Percentiles rank a stretch among this genome's conserved stretches.
phyloP scores from a whole-genome alignment of 2,113 vertebrate species.

The Clinocottus analis region DNA sequence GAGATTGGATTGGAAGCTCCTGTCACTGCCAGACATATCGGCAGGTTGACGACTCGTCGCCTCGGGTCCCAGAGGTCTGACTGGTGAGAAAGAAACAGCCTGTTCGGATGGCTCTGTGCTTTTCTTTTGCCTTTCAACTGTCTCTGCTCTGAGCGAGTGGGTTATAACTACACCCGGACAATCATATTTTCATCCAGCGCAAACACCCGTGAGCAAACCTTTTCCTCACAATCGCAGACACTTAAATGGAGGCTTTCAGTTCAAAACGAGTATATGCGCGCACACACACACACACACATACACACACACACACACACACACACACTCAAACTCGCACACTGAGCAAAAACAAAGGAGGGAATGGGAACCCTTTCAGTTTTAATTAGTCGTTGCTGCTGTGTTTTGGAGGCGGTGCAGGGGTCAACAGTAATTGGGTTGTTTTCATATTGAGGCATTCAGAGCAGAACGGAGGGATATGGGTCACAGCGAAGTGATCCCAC shows the following conservation, averaged over 20 bases:
- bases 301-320: constrained; percentile 33
- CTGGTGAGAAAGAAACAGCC: constrained; percentile 55
- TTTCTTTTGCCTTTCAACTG: constrained; percentile 55
- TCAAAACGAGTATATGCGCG: constrained; percentile 7
- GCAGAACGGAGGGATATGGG: constrained; percentile 79
- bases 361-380: constrained; percentile 76
- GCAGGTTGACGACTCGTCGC: constrained; percentile 69
- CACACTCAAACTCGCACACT: constrained; percentile 49
- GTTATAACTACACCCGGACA: constrained; percentile 21
- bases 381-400: constrained; percentile 79
- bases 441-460: constrained; percentile 78
- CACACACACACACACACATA: constrained; percentile 12
- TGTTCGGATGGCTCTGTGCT: constrained; percentile 41
- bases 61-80: constrained; percentile 47
- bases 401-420: constrained; percentile 75
- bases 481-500: constrained; percentile 74
- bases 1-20: constrained; percentile 76
- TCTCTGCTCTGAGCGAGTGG: constrained; percentile 24
- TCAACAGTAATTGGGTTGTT: constrained; percentile 83
- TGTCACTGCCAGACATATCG: constrained; percentile 74
- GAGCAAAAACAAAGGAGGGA: constrained; percentile 68
- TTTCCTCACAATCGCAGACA: constrained; percentile 9
- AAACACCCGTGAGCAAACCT: not conserved
- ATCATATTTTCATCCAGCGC: constrained; percentile 26
- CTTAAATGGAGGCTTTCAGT: constrained; percentile 42